A percentile compares a stretch with the other conserved stretches of the same genome.
phyloP scores from a whole-genome alignment of 2,113 vertebrate genomes.

The Elachura formosa region DNA sequence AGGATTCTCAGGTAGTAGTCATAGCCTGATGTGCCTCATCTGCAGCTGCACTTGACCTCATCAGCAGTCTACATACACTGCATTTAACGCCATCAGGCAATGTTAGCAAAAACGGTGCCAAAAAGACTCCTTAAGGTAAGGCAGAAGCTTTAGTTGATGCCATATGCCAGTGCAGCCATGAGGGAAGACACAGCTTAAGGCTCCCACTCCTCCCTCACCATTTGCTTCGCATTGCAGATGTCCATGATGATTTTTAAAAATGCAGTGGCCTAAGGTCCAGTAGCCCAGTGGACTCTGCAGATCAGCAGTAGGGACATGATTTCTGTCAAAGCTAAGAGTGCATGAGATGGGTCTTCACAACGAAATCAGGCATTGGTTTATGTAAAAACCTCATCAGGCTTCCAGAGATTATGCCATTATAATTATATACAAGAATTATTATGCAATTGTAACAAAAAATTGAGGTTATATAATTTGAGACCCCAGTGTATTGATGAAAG shows the following conservation, averaged over 20 bases:
- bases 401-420: background rate
- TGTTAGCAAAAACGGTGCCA: background rate
- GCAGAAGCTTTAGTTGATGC: background rate
- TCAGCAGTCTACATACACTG: background rate
- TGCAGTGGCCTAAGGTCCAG: background rate
- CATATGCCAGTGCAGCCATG: background rate
- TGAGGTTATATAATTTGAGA: background rate
- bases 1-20: constrained; percentile 27
- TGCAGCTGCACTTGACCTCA: constrained; percentile 3
- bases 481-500: background rate
- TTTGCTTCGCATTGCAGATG: background rate
- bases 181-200: background rate
- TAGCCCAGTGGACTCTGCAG: background rate
- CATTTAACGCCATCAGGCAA: background rate
- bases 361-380: background rate
- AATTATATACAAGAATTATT: background rate
- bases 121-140: background rate
- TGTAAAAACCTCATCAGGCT: background rate
- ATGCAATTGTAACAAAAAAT: background rate
- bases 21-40: background rate
- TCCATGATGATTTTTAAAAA: background rate
- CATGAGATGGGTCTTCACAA: background rate
- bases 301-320: background rate
- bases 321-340: background rate
- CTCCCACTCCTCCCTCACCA: background rate